Evolutionary conservation across 2,888 invertebrate species (phyloP), one percentile per base, ranked within the genome.

Genomic region (Chrysolina haemoptera): DNA sequence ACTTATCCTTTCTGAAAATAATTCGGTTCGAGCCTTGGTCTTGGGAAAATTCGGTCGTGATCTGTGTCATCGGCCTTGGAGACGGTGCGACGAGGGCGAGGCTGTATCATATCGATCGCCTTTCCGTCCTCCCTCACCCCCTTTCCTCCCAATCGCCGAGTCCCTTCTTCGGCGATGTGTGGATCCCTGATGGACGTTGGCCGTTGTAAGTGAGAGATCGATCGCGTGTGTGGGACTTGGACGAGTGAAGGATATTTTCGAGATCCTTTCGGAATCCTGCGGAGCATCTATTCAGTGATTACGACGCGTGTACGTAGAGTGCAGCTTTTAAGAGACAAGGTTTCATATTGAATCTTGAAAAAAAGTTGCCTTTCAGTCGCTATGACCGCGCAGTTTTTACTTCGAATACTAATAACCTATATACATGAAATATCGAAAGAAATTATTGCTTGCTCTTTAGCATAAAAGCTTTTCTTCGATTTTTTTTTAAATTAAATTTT

Each of bases 61-160:
- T 81, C 78, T 82, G 82, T 82, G 82, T 80, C 82, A 82, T 66
- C 80, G 82, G 82, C 83, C 83, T 83, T 82, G 83, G 81, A 81
- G 80, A 81, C 80, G 78, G 73, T 79, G 75, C 81, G 78, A 75
- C 77, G 80, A 80, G 81, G 83, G 82, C 81, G 81, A 82, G 80
- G 82, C 82, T 82, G 81, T 76, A 75, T 68, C 71, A 70, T 83
- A 83, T 83, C 82, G 83, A 83, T 80, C 83, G 77, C 65, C 59
- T 55, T 71, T 67, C 71, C 69, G 74, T 77, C 75, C 73, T 75
- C 72, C 76, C 73, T 80, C 76, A 73, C 68, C 71, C 70, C 71
- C 62, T 71, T 66, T 72, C 62, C 69, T 68, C 65, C 18, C 63
- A 73, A 41, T 71, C 67, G 16, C 43, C 46, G 20, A 53, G 18